Percentiles rank a stretch among this genome's conserved stretches.
phyloP scores from a whole-genome alignment of 2,113 vertebrate genomes.

The Tyrannus savana region DNA sequence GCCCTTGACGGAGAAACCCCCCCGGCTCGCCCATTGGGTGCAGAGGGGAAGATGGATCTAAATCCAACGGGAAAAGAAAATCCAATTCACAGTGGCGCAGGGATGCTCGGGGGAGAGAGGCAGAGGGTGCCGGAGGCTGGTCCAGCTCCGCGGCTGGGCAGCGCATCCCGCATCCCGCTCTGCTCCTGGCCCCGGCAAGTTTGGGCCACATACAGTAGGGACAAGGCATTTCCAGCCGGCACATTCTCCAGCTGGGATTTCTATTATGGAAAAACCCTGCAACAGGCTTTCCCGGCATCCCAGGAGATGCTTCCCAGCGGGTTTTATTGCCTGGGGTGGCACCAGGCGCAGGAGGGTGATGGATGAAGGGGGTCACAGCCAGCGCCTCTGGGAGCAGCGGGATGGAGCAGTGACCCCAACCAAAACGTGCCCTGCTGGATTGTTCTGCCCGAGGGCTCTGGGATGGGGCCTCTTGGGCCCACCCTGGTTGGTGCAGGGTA shows the following conservation, averaged over 20 bases:
- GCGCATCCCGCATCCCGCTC: not conserved
- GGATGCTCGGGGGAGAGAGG: not conserved
- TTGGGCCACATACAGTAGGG: not conserved
- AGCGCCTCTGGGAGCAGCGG: not conserved
- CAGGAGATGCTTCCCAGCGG: not conserved
- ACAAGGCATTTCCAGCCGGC: not conserved
- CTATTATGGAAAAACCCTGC: not conserved
- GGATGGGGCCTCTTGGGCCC: not conserved
- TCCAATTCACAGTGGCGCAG: not conserved
- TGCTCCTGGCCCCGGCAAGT: not conserved
- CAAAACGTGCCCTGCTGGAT: rapidly evolving
- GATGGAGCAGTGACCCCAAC: rapidly evolving
- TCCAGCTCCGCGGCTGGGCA: not conserved
- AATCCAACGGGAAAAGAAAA: not conserved
- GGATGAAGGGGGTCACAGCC: not conserved
- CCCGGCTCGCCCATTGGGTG: not conserved
- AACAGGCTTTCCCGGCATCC: not conserved
- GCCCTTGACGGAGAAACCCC: not conserved
- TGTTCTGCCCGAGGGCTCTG: rapidly evolving
- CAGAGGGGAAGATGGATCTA: not conserved
- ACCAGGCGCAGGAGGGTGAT: not conserved
- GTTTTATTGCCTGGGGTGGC: not conserved
- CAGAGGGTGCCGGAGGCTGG: not conserved
- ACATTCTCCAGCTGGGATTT: not conserved
- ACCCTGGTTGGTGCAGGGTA: not conserved